phyloP scores from a whole-genome alignment of 2,888 invertebrate genomes.

The Schizaphis graminum region DNA sequence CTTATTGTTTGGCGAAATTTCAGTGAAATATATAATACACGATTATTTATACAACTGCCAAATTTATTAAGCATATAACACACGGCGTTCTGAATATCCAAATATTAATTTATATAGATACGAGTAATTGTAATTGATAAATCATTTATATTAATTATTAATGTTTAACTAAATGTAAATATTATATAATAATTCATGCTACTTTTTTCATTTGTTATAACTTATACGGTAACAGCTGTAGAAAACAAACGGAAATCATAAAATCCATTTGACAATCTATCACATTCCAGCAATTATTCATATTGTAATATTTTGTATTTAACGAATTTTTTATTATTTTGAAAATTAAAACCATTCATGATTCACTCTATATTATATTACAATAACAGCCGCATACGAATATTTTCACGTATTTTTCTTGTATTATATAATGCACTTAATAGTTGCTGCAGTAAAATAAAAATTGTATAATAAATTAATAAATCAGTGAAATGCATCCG shows the following conservation, averaged over 20 bases:
- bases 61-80: background rate
- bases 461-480: slow-evolving; percentile 33
- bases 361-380: background rate
- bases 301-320: background rate
- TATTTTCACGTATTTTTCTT: background rate
- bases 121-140: background rate
- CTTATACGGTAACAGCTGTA: background rate
- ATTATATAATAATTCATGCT: background rate
- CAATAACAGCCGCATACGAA: background rate
- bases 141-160: background rate
- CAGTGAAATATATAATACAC: background rate
- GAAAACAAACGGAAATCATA: slow-evolving; percentile 5
- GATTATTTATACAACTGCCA: background rate
- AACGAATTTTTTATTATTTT: background rate
- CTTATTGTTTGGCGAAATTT: background rate
- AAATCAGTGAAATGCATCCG: slow-evolving; percentile 13
- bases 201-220: slow-evolving; percentile 3
- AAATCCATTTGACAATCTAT: slow-evolving; percentile 34
- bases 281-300: slow-evolving; percentile 3
- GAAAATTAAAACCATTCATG: background rate
- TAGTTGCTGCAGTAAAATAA: background rate
- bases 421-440: background rate
- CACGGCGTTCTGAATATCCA: background rate
- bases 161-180: background rate
- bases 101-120: background rate